Conservation (phyloP, 1,140 invertebrate genomes). For the Tetramorium alpestre region DNA sequence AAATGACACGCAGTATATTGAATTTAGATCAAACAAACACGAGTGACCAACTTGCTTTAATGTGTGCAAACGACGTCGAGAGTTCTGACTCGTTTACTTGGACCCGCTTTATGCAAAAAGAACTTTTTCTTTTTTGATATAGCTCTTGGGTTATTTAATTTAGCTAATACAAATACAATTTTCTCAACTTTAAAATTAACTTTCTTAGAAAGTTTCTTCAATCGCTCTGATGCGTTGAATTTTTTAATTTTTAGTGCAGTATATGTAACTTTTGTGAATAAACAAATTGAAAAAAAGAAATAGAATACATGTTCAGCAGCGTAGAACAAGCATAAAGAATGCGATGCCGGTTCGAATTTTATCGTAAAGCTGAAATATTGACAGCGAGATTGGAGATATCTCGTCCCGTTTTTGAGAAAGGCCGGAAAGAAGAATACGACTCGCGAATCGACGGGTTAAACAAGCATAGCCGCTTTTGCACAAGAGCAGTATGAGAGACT, state of each 20-base stretch:
- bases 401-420: slow-evolving; percentile 14
- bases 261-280: background rate
- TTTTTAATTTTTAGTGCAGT: background rate
- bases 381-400: slow-evolving; percentile 50
- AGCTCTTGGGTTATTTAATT: background rate
- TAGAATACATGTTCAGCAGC: background rate
- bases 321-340: background rate
- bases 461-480: background rate
- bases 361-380: slow-evolving; percentile 41
- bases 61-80: background rate
- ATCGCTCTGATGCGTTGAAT: background rate
- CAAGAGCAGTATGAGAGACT: background rate
- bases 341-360: background rate
- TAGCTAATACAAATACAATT: background rate
- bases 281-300: background rate
- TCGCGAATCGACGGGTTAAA: slow-evolving; percentile 41
- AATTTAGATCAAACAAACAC: background rate
- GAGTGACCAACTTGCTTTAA: background rate
- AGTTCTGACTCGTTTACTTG: background rate
- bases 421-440: slow-evolving; percentile 5
- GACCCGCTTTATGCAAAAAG: background rate
- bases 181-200: background rate
- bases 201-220: background rate
- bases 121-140: background rate
- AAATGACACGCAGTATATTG: too few species aligned